These are phyloP conservation scores for Stictonetta naevosa DNA, from an alignment of 2,113 vertebrate species.

Conservation along the genomic window DNA sequence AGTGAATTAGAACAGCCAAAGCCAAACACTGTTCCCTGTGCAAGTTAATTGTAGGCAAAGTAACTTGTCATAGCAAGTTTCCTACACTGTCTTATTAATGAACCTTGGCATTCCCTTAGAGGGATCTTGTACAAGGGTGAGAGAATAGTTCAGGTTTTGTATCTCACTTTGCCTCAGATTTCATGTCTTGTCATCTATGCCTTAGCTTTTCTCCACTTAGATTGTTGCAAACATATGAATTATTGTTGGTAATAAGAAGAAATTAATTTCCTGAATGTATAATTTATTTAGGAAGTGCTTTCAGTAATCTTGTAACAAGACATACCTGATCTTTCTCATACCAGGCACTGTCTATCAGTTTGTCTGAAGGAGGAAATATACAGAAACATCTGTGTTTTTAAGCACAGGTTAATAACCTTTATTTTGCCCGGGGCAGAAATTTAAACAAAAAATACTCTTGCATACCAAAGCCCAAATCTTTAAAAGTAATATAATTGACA, in stretches of 20 bases:
- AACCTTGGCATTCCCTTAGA: background rate
- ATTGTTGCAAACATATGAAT: background rate
- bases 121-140: background rate
- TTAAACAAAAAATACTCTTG: background rate
- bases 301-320: background rate
- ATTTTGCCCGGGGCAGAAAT: background rate
- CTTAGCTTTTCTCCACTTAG: background rate
- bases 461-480: background rate
- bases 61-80: slow-evolving; percentile 7
- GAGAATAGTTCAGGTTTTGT: background rate
- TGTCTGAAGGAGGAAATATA: background rate
- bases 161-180: background rate
- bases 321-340: background rate
- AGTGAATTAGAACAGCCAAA: background rate
- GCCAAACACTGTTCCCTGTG: background rate
- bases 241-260: background rate
- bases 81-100: background rate
- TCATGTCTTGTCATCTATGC: background rate
- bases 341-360: background rate
- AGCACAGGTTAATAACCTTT: background rate
- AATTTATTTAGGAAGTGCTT: background rate
- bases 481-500: background rate
- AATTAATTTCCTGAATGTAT: background rate
- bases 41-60: slow-evolving; percentile 11
- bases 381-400: background rate